Evolutionary conservation across 1,140 invertebrate species (phyloP).

Genomic region (Argopecten irradians): DNA sequence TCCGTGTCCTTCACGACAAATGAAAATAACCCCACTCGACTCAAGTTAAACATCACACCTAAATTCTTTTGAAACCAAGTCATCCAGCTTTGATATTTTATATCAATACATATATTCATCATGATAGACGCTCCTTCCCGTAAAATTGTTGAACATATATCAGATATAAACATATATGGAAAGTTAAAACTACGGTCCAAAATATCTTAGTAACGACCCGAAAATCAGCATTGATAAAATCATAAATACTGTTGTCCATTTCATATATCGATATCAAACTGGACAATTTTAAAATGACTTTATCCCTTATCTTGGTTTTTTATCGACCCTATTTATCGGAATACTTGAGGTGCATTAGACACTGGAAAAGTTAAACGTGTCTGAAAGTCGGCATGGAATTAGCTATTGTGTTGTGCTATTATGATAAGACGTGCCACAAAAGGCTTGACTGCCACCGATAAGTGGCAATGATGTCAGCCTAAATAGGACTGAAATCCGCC

Average conservation of each 20-base stretch:
- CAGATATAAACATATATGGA: neutral
- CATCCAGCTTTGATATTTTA: neutral
- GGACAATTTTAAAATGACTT: conserved; percentile 3
- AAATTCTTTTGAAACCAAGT: neutral
- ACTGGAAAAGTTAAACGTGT: neutral
- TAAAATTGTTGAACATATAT: neutral
- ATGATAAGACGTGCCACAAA: neutral
- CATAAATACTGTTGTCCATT: neutral
- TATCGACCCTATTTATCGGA: neutral
- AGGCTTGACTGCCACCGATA: conserved; percentile 3
- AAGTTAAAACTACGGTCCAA: neutral
- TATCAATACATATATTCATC: neutral
- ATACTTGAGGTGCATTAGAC: neutral
- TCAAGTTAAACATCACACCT: neutral
- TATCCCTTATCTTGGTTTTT: neutral
- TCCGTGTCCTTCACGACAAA: neutral
- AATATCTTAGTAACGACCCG: neutral
- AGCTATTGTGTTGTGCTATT: neutral
- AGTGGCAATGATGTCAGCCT: neutral
- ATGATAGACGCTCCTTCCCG: neutral
- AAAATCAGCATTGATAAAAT: neutral
- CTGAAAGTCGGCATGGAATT: neutral
- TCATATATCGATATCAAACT: neutral
- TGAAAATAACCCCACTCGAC: neutral
- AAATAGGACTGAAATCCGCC: neutral